These are phyloP conservation scores for Hypena proboscidalis DNA, from an alignment of 2,888 invertebrate genomes.

Conservation along the genomic window DNA sequence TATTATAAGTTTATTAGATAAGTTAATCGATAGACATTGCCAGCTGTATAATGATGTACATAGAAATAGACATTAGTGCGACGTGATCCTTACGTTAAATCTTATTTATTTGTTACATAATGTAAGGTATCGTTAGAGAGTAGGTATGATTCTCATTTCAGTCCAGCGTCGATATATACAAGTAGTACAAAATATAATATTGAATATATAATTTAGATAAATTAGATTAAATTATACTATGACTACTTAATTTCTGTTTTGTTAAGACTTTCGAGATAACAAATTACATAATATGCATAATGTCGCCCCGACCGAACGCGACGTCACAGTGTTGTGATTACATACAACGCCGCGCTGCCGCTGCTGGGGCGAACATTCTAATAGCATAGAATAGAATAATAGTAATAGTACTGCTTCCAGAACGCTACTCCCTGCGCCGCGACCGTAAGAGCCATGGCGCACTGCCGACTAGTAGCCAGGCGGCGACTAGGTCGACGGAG, in stretches of 20 bases:
- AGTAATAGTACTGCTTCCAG: too few relatives aligned
- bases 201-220: slow-evolving; percentile 1
- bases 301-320: too few relatives aligned
- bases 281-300: too few relatives aligned
- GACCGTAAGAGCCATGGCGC: too few relatives aligned
- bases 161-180: slow-evolving; percentile 7
- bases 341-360: too few relatives aligned
- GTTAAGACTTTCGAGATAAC: slow-evolving; percentile 4
- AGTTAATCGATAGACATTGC: background rate
- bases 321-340: background rate
- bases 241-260: slow-evolving; percentile 9
- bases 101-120: slow-evolving; percentile 8
- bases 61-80: background rate
- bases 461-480: too few relatives aligned
- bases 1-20: background rate
- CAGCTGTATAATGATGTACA: slow-evolving; percentile 8
- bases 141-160: background rate
- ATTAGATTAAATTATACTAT: slow-evolving; percentile 4
- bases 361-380: too few relatives aligned
- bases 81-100: background rate
- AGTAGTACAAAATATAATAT: slow-evolving; percentile 13
- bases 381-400: too few relatives aligned
- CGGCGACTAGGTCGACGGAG: too few relatives aligned
- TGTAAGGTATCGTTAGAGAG: slow-evolving; percentile 1
- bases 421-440: too few relatives aligned